Conservation (phyloP, 2,797 vertebrate genomes). For the Diceros bicornis region DNA sequence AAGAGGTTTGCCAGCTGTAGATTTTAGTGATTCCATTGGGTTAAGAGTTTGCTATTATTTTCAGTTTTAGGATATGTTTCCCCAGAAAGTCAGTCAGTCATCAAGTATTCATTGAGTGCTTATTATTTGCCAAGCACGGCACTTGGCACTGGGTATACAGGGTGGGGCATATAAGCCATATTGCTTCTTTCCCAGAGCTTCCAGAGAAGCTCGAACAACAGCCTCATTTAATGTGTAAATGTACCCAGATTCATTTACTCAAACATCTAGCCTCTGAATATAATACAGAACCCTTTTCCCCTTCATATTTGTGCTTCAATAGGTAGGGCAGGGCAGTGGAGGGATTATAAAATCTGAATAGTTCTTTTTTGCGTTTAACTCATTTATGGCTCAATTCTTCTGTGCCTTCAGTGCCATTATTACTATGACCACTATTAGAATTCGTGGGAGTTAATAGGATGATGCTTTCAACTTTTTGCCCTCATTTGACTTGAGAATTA, state of each 20-base stretch:
- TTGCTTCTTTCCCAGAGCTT: neutral
- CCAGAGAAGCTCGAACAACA: neutral
- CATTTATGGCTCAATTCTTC: neutral
- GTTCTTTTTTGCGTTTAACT: conserved; percentile 26
- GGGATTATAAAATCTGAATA: neutral
- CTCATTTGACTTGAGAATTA: neutral
- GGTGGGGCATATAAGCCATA: neutral
- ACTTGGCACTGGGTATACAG: neutral
- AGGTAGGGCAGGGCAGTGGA: fast-evolving
- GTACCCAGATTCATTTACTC: neutral
- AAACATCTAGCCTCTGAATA: neutral
- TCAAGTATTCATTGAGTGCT: neutral
- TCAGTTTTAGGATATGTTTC: conserved; percentile 45
- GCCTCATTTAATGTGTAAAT: neutral
- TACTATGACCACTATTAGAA: neutral
- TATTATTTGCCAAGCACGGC: neutral
- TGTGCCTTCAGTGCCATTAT: neutral
- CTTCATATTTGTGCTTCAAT: neutral
- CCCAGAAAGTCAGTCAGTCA: conserved; percentile 30
- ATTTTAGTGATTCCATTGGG: conserved; percentile 69
- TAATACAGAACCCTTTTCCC: neutral
- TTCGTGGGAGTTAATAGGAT: neutral
- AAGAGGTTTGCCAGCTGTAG: conserved; percentile 73
- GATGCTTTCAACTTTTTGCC: neutral
- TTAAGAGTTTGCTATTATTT: conserved; percentile 72